Evolutionary conservation across 2,113 vertebrate genomes (phyloP).

Genomic region (Tachysurus vachellii): DNA sequence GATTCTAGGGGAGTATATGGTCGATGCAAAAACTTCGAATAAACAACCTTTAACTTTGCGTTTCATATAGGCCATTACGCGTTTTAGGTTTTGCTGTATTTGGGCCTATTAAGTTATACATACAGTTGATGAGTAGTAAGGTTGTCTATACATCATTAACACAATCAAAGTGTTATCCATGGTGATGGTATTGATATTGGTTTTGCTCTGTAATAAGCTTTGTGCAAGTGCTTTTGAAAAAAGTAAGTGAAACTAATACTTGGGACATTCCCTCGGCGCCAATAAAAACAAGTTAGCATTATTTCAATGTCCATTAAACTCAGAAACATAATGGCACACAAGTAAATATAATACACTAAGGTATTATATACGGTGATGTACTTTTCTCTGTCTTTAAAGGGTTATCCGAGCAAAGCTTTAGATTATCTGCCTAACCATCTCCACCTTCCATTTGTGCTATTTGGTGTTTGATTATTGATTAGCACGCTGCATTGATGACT

Average conservation of each 20-base stretch:
- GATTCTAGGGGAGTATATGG: constrained; percentile 99
- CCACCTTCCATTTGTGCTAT: constrained; percentile 34
- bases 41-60: constrained; percentile 47
- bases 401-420: neutral
- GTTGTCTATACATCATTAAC: neutral
- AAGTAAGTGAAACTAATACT: neutral
- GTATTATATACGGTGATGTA: neutral
- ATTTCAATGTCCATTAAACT: neutral
- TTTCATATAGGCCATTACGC: neutral
- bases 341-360: neutral
- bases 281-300: neutral
- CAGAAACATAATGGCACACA: neutral
- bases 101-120: neutral
- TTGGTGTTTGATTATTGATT: constrained; percentile 70
- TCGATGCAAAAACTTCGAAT: constrained; percentile 98
- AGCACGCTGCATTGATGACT: constrained; percentile 62
- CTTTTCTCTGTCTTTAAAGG: neutral
- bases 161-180: neutral
- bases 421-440: neutral
- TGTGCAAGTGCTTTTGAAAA: neutral
- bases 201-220: neutral
- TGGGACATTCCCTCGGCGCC: neutral
- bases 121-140: too few relatives aligned
- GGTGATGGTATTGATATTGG: neutral
- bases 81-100: neutral